A percentile compares a stretch with the other conserved stretches of the same genome.
These are phyloP conservation scores for Pristionchus japonicus DNA, from an alignment of 2,888 invertebrate genomes.

Conservation along the genomic window DNA sequence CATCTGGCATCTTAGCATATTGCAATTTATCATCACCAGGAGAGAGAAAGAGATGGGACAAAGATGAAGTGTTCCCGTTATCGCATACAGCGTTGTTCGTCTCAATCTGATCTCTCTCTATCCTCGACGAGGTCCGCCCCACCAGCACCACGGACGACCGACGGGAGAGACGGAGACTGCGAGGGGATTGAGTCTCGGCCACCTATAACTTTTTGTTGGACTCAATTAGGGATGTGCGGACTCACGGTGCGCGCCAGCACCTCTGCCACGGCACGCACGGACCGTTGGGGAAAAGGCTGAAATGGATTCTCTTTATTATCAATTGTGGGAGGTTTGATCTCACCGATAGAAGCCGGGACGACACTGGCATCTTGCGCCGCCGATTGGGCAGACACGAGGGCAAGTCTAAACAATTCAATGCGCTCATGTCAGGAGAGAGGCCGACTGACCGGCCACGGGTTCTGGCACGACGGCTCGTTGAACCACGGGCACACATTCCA, in stretches of 20 bases:
- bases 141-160: neutral
- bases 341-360: neutral
- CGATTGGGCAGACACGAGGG: neutral
- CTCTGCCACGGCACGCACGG: neutral
- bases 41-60: too few relatives aligned
- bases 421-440: too few relatives aligned
- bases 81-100: neutral
- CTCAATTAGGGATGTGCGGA: neutral
- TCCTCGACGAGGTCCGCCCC: neutral
- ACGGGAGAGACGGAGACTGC: neutral
- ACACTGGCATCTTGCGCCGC: neutral
- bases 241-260: neutral
- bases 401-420: neutral
- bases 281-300: neutral
- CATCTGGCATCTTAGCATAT: too few relatives aligned
- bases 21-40: too few relatives aligned
- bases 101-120: neutral
- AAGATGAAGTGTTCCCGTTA: too few relatives aligned
- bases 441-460: neutral
- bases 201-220: neutral
- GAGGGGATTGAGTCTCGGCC: neutral
- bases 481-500: neutral
- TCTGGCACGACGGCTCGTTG: neutral
- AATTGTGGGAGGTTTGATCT: neutral
- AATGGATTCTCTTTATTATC: neutral